Conservation (phyloP, 2,113 vertebrate species). For the Asarcornis scutulata region DNA sequence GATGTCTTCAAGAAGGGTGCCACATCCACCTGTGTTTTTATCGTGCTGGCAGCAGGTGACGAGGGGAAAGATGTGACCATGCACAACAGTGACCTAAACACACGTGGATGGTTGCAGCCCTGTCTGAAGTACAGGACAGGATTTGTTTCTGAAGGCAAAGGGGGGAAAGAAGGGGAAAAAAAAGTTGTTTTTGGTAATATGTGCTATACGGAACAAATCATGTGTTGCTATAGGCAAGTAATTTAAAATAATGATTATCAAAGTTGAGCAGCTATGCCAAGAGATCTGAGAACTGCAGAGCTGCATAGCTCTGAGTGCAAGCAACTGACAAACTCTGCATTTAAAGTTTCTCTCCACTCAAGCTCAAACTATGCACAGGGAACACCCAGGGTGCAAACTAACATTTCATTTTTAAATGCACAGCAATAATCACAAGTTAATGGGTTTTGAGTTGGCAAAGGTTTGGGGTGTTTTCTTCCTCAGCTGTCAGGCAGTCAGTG, state of each 20-base stretch:
- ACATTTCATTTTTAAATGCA: accelerated
- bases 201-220: no score
- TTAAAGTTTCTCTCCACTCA: neutral
- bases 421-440: neutral
- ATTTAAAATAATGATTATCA: neutral
- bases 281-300: no score
- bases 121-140: no score
- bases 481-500: neutral
- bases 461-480: neutral
- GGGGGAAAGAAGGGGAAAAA: no score
- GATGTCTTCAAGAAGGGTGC: neutral
- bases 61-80: no score
- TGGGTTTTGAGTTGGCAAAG: neutral
- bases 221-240: neutral
- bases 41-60: no score
- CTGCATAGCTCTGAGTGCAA: no score
- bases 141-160: no score
- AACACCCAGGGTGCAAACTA: accelerated
- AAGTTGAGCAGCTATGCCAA: no score
- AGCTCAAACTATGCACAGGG: neutral
- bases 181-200: no score
- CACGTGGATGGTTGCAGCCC: no score
- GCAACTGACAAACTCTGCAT: no score
- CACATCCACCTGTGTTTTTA: neutral
- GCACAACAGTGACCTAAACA: neutral